phyloP scores from a whole-genome alignment of 2,888 invertebrate species.

The Mimumesa dahlbomi region DNA sequence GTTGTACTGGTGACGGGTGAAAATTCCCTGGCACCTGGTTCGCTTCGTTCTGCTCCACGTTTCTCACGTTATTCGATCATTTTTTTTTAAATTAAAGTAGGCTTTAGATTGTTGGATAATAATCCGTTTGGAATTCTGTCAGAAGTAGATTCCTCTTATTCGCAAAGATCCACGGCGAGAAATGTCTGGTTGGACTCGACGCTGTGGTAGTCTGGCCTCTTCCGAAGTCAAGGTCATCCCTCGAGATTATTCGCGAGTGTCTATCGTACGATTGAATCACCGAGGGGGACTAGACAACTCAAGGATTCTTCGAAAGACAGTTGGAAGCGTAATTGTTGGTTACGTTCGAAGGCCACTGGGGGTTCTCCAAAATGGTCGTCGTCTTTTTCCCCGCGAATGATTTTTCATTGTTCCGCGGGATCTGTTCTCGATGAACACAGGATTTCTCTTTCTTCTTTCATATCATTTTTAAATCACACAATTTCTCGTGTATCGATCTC shows the following conservation, averaged over 20 bases:
- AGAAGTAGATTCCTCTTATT: no score
- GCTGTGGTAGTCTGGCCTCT: conserved; percentile 39
- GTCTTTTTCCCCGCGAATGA: background rate
- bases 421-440: background rate
- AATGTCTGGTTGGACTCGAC: conserved; percentile 8
- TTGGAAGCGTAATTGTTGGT: conserved; percentile 8
- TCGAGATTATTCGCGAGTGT: conserved; percentile 46
- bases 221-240: conserved; percentile 53
- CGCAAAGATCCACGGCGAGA: no score
- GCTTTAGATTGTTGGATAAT: no score
- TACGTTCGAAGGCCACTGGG: background rate
- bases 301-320: conserved; percentile 23
- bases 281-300: background rate
- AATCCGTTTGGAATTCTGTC: no score
- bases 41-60: no score
- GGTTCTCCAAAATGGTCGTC: conserved; percentile 51
- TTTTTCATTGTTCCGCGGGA: background rate
- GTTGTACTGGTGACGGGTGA: no score
- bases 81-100: no score
- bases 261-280: conserved; percentile 5
- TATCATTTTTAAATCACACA: no score
- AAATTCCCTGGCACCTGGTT: no score
- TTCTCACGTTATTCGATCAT: no score
- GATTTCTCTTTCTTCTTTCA: background rate
- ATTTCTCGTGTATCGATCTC: no score